Conservation (phyloP, 1,140 invertebrate species). For the Drosophila sp. region DNA sequence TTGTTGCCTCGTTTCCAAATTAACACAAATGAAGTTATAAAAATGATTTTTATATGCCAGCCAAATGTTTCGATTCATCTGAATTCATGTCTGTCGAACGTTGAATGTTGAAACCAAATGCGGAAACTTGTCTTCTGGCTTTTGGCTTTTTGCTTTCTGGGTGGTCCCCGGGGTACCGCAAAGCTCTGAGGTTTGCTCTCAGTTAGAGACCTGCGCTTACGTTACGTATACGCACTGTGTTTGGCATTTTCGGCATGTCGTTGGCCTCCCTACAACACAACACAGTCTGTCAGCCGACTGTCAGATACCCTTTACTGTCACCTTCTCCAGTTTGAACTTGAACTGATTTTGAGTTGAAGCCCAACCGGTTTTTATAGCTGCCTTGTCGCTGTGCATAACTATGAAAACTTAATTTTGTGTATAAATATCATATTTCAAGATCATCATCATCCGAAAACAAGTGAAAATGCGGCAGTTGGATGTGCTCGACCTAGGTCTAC, state of each 20-base stretch:
- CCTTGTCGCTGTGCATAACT: neutral
- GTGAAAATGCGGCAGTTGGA: neutral
- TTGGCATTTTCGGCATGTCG: constrained; percentile 2
- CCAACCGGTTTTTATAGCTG: constrained; percentile 14
- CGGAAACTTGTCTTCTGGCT: constrained; percentile 76
- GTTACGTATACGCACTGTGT: constrained; percentile 14
- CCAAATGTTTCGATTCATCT: constrained; percentile 50
- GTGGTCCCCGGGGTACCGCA: constrained; percentile 19
- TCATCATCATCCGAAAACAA: constrained; percentile 1
- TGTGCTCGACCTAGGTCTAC: neutral
- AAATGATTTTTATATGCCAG: constrained; percentile 80
- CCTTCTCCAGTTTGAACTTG: neutral
- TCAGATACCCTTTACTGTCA: constrained; percentile 4
- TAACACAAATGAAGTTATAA: constrained; percentile 84
- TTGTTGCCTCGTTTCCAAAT: constrained; percentile 59
- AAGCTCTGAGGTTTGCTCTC: neutral
- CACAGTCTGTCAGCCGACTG: neutral
- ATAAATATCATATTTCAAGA: constrained; percentile 16
- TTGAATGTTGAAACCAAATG: constrained; percentile 60
- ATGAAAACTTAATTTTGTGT: constrained; percentile 2
- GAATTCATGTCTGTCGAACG: constrained; percentile 40
- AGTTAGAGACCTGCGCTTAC: neutral
- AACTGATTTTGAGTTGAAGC: neutral
- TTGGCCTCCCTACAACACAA: neutral
- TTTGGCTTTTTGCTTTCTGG: constrained; percentile 1